A percentile compares a stretch with the other conserved stretches of the same genome.
Evolutionary conservation across 2,888 invertebrate species (phyloP).

Genomic region (Tricholauxania praeusta): DNA sequence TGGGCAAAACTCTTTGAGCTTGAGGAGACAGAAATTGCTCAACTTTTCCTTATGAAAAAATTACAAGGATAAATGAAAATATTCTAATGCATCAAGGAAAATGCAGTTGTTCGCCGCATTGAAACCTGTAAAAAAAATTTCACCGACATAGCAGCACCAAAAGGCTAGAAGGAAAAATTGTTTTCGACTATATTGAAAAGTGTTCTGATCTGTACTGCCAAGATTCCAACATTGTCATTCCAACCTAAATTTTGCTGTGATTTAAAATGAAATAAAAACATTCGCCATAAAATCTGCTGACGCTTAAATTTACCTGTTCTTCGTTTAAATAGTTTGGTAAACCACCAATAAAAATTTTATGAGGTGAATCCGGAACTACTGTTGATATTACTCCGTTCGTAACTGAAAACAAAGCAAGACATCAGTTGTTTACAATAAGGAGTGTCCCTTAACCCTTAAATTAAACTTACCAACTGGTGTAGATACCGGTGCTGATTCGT

Average conservation of each 20-base stretch:
- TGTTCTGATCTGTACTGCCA: constrained; percentile 28
- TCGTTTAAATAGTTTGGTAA: constrained; percentile 98
- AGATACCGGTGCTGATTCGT: constrained; percentile 87
- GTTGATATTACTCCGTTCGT: constrained; percentile 84
- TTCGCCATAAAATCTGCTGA: no score
- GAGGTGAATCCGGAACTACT: constrained; percentile 95
- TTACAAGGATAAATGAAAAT: background rate
- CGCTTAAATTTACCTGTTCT: constrained; percentile 85
- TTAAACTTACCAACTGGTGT: constrained; percentile 76
- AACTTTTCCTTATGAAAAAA: no score
- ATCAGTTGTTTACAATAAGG: background rate
- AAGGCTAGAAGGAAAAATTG: constrained; percentile 23
- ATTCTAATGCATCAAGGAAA: constrained; percentile 26
- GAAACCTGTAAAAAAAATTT: constrained; percentile 32
- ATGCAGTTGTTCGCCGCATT: constrained; percentile 19
- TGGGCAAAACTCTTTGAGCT: no score
- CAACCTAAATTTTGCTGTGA: constrained; percentile 37
- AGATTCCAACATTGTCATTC: constrained; percentile 20
- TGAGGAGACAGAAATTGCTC: no score
- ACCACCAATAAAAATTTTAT: constrained; percentile 99
- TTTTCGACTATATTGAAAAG: constrained; percentile 16
- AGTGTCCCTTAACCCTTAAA: background rate
- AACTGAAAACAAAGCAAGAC: constrained; percentile 28
- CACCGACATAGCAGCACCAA: constrained; percentile 33
- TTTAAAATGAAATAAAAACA: constrained; percentile 24